These are phyloP conservation scores for Uromys caudimaculatus DNA, from an alignment of 2,797 vertebrate genomes.

Conservation along the genomic window DNA sequence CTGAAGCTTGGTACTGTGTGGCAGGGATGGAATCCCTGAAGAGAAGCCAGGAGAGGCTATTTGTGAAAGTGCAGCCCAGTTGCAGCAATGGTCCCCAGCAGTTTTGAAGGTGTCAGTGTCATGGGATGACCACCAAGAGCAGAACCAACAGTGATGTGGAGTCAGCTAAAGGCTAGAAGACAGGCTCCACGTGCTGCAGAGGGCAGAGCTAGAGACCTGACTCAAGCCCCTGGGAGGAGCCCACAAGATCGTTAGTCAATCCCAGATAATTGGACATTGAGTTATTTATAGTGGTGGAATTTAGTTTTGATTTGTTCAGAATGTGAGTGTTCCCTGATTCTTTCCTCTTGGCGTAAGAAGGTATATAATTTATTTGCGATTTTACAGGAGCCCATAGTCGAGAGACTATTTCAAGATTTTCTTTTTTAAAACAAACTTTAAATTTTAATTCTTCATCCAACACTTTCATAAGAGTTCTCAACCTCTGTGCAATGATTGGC, in stretches of 20 bases:
- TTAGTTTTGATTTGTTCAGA: background rate
- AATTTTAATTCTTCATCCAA: background rate
- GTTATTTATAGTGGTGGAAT: background rate
- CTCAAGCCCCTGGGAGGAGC: background rate
- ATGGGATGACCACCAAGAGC: background rate
- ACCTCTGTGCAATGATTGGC: too few species aligned
- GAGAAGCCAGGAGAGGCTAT: background rate
- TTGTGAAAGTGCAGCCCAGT: background rate
- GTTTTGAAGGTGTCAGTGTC: background rate
- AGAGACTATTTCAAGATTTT: background rate
- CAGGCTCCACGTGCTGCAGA: background rate
- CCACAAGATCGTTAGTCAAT: background rate
- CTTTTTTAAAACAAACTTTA: background rate
- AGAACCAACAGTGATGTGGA: background rate
- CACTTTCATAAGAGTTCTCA: too few species aligned
- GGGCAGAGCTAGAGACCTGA: background rate
- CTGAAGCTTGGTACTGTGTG: background rate
- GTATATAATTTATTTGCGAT: background rate
- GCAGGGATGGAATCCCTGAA: background rate
- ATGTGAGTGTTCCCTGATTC: background rate
- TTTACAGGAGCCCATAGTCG: background rate
- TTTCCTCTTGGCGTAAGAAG: background rate
- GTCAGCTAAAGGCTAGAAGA: background rate
- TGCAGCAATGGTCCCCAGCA: background rate
- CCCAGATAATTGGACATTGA: background rate